Conservation (phyloP, 2,113 vertebrate species). For the Limnothrissa miodon region DNA sequence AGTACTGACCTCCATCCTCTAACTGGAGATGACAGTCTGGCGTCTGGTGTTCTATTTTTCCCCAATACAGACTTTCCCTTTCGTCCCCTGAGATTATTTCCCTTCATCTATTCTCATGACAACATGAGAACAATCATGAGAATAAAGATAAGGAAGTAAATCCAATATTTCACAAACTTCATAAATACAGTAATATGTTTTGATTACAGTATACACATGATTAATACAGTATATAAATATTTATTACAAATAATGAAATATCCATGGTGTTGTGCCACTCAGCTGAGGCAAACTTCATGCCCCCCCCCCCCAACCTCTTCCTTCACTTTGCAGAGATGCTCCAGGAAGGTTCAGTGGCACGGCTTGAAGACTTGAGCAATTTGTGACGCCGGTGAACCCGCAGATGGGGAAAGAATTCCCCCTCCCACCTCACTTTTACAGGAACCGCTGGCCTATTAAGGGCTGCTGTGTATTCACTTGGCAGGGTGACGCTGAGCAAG, state of each 20-base stretch:
- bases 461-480: conserved; percentile 15
- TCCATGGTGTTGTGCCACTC: background rate
- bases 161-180: background rate
- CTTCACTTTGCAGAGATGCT: background rate
- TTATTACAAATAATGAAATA: background rate
- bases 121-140: background rate
- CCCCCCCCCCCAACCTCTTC: background rate
- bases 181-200: background rate
- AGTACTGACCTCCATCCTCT: background rate
- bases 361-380: background rate
- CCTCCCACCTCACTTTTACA: conserved; percentile 11
- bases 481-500: background rate
- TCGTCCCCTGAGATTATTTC: background rate
- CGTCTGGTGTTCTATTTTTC: background rate
- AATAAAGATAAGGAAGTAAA: background rate
- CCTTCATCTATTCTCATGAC: background rate
- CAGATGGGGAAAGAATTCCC: conserved; percentile 15
- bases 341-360: background rate
- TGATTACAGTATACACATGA: background rate
- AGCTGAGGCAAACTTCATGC: background rate
- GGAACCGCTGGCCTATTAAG: conserved; percentile 15
- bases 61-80: background rate
- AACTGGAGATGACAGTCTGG: background rate
- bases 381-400: conserved; percentile 4
- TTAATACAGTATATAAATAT: no score